Evolutionary conservation across 2,113 vertebrate species (phyloP).

Genomic region (Heptranchias perlo): DNA sequence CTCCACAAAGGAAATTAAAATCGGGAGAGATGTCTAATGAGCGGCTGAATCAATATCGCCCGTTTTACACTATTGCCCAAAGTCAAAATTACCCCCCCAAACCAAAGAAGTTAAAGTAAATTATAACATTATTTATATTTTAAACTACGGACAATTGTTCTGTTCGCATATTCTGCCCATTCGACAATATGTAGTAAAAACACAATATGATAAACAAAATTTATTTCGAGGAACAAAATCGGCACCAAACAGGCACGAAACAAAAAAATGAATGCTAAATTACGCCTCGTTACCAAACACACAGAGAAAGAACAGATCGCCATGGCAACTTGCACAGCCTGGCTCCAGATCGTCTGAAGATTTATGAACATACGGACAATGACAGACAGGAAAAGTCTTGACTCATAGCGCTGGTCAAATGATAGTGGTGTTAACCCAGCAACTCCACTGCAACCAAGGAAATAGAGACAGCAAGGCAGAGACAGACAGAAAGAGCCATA

Average conservation of each 20-base stretch:
- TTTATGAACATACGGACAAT: too few relatives aligned
- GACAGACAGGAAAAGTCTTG: too few relatives aligned
- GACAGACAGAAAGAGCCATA: neutral
- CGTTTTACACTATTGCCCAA: neutral
- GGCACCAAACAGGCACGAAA: neutral
- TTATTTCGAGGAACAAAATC: neutral
- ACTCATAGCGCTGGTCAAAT: too few relatives aligned
- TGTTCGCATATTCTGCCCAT: neutral
- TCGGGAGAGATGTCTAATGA: neutral
- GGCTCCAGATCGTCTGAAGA: neutral
- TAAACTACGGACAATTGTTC: neutral
- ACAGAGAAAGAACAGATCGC: neutral
- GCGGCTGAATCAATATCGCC: neutral
- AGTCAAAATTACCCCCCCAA: neutral
- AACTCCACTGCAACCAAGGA: neutral
- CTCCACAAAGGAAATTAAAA: neutral
- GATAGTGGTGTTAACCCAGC: too few relatives aligned
- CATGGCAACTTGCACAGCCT: neutral
- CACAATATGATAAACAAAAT: neutral
- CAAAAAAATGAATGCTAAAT: neutral
- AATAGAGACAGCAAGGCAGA: neutral
- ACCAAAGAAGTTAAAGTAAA: too few relatives aligned
- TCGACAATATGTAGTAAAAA: neutral
- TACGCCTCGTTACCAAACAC: neutral
- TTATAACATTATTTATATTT: neutral